phyloP scores from a whole-genome alignment of 2,888 invertebrate species.

The Myathropa florea region DNA sequence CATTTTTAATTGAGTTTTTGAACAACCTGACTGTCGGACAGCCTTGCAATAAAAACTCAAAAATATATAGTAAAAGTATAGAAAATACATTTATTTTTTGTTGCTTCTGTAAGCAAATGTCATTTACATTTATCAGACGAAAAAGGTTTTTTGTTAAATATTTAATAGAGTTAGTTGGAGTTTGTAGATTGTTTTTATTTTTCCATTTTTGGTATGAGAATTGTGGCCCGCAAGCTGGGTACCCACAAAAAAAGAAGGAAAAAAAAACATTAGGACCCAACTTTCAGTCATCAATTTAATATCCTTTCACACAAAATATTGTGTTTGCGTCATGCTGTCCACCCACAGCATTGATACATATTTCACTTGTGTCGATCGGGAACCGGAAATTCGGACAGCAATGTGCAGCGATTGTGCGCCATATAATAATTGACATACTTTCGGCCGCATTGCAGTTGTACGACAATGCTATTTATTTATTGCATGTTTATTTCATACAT shows the following conservation, averaged over 20 bases:
- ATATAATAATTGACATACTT: constrained; percentile 62
- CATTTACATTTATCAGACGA: too few relatives aligned
- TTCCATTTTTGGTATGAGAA: constrained; percentile 30
- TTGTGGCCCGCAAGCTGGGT: background rate
- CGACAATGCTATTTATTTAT: constrained; percentile 41
- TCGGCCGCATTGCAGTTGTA: constrained; percentile 52
- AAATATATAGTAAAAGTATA: background rate
- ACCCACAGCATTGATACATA: constrained; percentile 15
- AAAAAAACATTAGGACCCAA: background rate
- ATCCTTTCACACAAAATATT: constrained; percentile 7
- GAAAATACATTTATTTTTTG: too few relatives aligned
- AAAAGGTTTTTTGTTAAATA: constrained; percentile 14
- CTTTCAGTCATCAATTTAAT: constrained; percentile 26
- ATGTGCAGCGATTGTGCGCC: constrained; percentile 35
- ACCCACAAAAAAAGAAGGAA: background rate
- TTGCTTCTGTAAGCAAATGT: too few relatives aligned
- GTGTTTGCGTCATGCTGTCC: background rate
- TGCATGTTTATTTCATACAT: background rate
- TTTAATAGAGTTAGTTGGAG: constrained; percentile 11
- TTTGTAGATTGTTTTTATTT: constrained; percentile 49
- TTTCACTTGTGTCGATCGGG: constrained; percentile 28
- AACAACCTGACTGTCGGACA: background rate
- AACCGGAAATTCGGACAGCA: constrained; percentile 43
- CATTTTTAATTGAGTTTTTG: constrained; percentile 29
- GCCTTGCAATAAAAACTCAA: background rate